Conservation (phyloP, 2,888 invertebrate species). For the Nomada ruficornis region DNA sequence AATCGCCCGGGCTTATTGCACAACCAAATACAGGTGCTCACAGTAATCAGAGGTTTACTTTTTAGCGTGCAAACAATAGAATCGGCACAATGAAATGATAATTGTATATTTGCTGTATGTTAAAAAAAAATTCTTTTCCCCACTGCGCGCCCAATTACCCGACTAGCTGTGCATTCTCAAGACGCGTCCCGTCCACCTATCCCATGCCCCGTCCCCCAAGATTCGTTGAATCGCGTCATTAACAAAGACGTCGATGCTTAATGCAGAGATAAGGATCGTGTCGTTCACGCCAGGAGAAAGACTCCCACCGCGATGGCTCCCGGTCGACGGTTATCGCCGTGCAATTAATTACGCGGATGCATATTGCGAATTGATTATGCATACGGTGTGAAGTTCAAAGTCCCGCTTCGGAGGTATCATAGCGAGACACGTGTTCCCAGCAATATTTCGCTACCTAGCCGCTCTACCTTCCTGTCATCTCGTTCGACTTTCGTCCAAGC, state of each 20-base stretch:
- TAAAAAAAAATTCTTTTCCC: no score
- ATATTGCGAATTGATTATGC: constrained; percentile 12
- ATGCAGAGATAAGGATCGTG: neutral
- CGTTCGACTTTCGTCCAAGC: neutral
- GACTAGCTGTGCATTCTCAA: no score
- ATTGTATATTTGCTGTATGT: no score
- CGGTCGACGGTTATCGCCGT: constrained; percentile 3
- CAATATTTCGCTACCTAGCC: neutral
- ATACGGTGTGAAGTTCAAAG: constrained; percentile 25
- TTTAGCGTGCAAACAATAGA: no score
- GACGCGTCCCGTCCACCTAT: neutral
- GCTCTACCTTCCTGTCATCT: neutral
- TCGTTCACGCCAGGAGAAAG: constrained; percentile 9
- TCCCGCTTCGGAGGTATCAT: neutral
- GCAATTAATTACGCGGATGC: constrained; percentile 23
- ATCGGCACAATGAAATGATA: no score
- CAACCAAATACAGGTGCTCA: no score
- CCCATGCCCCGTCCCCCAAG: neutral
- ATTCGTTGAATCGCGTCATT: neutral
- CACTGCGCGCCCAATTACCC: no score
- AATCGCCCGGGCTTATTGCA: no score
- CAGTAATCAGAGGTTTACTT: no score
- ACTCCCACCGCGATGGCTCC: neutral
- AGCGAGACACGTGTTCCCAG: neutral
- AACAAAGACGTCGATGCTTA: constrained; percentile 7